Percentiles rank a stretch among this genome's conserved stretches.
These are phyloP conservation scores for Ambastaia sidthimunki DNA, from an alignment of 2,797 vertebrate species.

Conservation along the genomic window DNA sequence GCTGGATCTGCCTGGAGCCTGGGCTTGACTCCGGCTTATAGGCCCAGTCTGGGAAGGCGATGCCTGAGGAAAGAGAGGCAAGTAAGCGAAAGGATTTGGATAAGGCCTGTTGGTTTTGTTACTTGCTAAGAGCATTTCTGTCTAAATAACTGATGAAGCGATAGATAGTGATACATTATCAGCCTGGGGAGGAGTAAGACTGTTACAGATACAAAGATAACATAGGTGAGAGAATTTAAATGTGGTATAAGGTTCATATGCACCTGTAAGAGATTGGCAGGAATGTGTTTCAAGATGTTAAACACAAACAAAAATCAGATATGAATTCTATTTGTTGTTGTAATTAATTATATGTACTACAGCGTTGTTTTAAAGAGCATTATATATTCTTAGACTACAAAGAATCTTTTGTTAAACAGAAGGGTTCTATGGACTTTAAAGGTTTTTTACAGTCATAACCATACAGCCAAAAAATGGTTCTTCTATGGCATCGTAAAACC, in stretches of 20 bases:
- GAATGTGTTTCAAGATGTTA: too few relatives aligned
- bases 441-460: too few relatives aligned
- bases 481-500: too few relatives aligned
- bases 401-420: too few relatives aligned
- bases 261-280: conserved; percentile 54
- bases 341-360: too few relatives aligned
- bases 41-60: conserved; percentile 94
- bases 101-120: conserved; percentile 70
- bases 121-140: conserved; percentile 60
- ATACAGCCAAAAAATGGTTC: too few relatives aligned
- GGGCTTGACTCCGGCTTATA: conserved; percentile 94
- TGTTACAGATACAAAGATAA: conserved; percentile 51
- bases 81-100: conserved; percentile 66
- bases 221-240: background rate
- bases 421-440: too few relatives aligned
- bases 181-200: conserved; percentile 73
- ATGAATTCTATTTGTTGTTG: too few relatives aligned
- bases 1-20: conserved; percentile 91
- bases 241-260: background rate
- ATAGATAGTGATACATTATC: conserved; percentile 68
- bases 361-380: too few relatives aligned
- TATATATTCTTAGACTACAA: too few relatives aligned
- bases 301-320: too few relatives aligned
- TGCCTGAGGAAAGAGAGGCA: conserved; percentile 73
- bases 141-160: conserved; percentile 74